These are phyloP conservation scores for Drosophila tripunctata DNA, from an alignment of 2,888 invertebrate genomes.

Conservation along the genomic window DNA sequence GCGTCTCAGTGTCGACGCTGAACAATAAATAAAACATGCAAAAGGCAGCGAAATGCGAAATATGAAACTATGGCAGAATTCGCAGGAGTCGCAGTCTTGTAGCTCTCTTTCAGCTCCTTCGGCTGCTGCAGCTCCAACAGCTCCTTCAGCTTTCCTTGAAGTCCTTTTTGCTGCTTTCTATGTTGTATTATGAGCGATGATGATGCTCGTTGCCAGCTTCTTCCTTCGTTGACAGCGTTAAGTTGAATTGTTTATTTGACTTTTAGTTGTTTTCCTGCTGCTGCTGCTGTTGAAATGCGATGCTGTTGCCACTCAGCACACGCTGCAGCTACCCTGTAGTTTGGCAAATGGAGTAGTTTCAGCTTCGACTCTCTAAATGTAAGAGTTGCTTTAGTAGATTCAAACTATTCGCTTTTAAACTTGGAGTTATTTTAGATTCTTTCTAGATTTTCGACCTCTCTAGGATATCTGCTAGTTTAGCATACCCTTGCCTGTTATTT, in stretches of 20 bases:
- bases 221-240: conserved; percentile 69
- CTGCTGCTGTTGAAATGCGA: conserved; percentile 56
- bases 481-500: background rate
- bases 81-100: background rate
- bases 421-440: background rate
- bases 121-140: background rate
- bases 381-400: background rate
- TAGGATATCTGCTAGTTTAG: background rate
- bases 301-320: conserved; percentile 27
- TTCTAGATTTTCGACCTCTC: background rate
- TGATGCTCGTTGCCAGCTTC: conserved; percentile 41
- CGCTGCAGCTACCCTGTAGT: conserved; percentile 35
- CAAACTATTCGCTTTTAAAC: background rate
- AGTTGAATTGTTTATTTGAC: conserved; percentile 81
- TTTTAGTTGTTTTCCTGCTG: conserved; percentile 72
- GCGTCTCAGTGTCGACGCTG: conserved; percentile 21
- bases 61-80: conserved; percentile 65
- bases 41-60: conserved; percentile 68
- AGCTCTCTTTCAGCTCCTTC: conserved; percentile 3
- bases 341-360: background rate
- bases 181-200: conserved; percentile 62
- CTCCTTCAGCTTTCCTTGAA: conserved; percentile 25
- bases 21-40: conserved; percentile 73
- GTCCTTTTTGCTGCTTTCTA: conserved; percentile 24
- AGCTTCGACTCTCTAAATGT: no score